Percentiles rank a stretch among this genome's conserved stretches.
Evolutionary conservation across 2,888 invertebrate genomes (phyloP).

Genomic region (Torymus tubicola): DNA sequence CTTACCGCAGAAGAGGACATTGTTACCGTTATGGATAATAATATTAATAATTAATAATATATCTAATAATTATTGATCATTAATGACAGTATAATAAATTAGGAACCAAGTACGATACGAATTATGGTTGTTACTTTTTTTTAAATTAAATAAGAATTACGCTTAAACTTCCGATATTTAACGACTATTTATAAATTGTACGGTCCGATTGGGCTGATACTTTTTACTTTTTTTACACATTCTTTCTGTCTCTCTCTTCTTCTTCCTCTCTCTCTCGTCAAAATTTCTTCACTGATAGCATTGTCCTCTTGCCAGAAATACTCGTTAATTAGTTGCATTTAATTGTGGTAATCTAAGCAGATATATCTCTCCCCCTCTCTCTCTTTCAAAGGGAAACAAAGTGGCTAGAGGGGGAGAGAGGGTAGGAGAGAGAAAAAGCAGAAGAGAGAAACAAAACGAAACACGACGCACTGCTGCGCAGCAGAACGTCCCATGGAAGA

Average conservation of each 20-base stretch:
- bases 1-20: conserved; percentile 62
- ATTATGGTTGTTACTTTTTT: conserved; percentile 65
- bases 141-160: conserved; percentile 72
- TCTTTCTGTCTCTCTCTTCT: too few relatives aligned
- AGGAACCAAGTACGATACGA: conserved; percentile 75
- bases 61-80: conserved; percentile 66
- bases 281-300: conserved; percentile 15
- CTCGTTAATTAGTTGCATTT: conserved; percentile 9
- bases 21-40: conserved; percentile 66
- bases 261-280: conserved; percentile 33
- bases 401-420: conserved; percentile 17
- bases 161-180: conserved; percentile 64
- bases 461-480: conserved; percentile 52
- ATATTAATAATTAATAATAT: conserved; percentile 62
- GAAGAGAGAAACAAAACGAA: conserved; percentile 39
- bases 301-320: conserved; percentile 21
- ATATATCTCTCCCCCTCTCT: neutral
- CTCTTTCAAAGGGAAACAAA: conserved; percentile 11
- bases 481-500: conserved; percentile 53
- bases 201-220: conserved; percentile 60
- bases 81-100: conserved; percentile 71
- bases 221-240: conserved; percentile 55
- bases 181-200: conserved; percentile 67
- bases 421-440: conserved; percentile 17
- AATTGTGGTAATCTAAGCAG: conserved; percentile 16